Base-by-base conservation (phyloP, 2,797 vertebrate genomes). In the Selene dorsalis region DNA sequence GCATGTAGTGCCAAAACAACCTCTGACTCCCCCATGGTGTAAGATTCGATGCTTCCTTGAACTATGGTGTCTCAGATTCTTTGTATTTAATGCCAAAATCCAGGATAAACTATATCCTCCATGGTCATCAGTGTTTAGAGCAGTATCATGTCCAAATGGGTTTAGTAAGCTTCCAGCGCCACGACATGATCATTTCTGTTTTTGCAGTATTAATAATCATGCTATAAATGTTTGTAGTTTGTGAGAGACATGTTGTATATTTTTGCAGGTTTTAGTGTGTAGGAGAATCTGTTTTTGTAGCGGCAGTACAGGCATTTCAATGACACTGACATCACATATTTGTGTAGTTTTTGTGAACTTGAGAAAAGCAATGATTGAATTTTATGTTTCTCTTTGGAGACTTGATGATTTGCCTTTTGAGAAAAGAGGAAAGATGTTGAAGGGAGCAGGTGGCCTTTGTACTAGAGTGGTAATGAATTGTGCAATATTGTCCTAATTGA, bases 1-100 rank as follows among this genome's bases (percentile, higher is more conserved):
- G 90, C 90, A 93, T 91, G 91, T 79, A 86, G 78, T 84, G 75
- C 90, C 83, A 88, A 83, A 87, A 89, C 78, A 73, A 79, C 66
- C 64, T 87, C 79, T 41, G 30, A 79, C 68, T 63, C 57, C 56
- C 67, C 12, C 3, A 38, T 11, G 2, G 28, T 80, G 20, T 43
- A 74, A 77, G 52, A 69, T 78, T 83, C 56, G 43, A 84, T 81
- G 69, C 76, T 85, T 88, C 84, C 72, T 88, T 62, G 38, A 86
- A 79, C 9, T 60, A 67, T 6, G 55, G 45, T 17, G 70, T 84
- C 59, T 77, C 56, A 52, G 76, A 86, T 91, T 80, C 58, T 43
- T 80, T 75, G 50, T 43, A 75, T 59, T 35, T 48, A 82, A 80
- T 59, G 62, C 61, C 75, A 76, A 78, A 86, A 67, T 69, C 64